phyloP scores from a whole-genome alignment of 1,140 invertebrate genomes.

The Drosophila azteca region DNA sequence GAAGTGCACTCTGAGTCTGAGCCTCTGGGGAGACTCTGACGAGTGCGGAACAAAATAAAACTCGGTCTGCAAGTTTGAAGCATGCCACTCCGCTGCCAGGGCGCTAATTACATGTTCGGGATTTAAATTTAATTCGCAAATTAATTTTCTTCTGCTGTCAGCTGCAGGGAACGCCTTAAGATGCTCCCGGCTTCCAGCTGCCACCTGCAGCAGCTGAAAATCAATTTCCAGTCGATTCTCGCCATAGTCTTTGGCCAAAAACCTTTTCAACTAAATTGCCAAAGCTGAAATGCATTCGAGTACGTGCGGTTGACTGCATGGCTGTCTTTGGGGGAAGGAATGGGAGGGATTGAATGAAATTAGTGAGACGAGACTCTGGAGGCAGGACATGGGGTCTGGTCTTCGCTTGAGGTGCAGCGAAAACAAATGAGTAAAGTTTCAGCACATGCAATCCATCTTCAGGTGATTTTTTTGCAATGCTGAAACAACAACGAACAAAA shows the following conservation, averaged over 20 bases:
- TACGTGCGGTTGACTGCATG: conserved; percentile 22
- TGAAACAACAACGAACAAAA: neutral
- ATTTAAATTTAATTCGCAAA: conserved; percentile 40
- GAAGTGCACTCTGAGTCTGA: conserved; percentile 22
- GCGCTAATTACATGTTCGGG: conserved; percentile 33
- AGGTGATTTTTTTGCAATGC: neutral
- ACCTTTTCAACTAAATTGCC: conserved; percentile 31
- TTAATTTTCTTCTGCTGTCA: conserved; percentile 28
- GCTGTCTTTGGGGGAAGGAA: conserved; percentile 15
- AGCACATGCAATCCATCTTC: conserved; percentile 4
- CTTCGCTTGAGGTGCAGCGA: conserved; percentile 1
- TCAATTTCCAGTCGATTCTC: conserved; percentile 67
- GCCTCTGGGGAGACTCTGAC: neutral
- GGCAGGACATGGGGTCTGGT: neutral
- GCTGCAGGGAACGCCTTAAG: conserved; percentile 14
- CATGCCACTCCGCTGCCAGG: neutral
- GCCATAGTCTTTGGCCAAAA: conserved; percentile 8
- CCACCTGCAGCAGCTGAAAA: conserved; percentile 45
- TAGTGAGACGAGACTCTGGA: neutral
- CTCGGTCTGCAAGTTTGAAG: conserved; percentile 32
- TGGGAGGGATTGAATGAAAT: conserved; percentile 1
- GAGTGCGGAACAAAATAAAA: conserved; percentile 33
- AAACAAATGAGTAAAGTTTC: conserved; percentile 12
- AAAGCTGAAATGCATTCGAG: conserved; percentile 60
- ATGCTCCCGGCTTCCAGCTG: neutral